A percentile compares a stretch with the other conserved stretches of the same genome.
phyloP scores from a whole-genome alignment of 37 sponge, comb jelly and placozoan species.

The Chondrilla cf. caribensis region DNA sequence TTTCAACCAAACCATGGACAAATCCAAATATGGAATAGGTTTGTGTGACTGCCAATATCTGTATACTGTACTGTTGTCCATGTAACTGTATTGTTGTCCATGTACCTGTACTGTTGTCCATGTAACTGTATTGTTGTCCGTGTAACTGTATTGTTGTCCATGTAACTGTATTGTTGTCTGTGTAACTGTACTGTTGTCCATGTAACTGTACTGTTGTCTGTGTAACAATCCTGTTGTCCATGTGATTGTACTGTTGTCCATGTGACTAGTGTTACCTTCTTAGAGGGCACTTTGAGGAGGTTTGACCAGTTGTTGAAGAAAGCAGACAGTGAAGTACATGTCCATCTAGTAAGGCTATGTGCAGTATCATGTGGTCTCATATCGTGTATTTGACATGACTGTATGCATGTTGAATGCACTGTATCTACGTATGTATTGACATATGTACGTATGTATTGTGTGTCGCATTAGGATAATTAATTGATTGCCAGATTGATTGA shows the following conservation, averaged over 20 bases:
- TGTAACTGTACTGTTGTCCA: too few species aligned
- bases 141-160: too few species aligned
- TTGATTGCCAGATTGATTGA: too few species aligned
- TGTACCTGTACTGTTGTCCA: not conserved
- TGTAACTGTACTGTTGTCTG: too few species aligned
- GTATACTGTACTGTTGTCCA: not conserved
- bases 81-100: not conserved
- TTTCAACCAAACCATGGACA: constrained; percentile 88
- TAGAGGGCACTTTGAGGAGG: constrained; percentile 34
- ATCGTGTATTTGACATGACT: not conserved
- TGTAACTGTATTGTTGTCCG: not conserved
- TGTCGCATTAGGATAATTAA: too few species aligned
- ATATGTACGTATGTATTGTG: not conserved
- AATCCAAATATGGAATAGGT: constrained; percentile 82
- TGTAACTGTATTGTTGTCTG: too few species aligned
- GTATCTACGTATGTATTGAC: not conserved
- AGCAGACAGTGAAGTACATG: constrained; percentile 58
- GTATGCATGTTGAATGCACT: constrained; percentile 8
- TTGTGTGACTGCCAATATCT: not conserved
- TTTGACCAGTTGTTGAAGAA: constrained; percentile 65
- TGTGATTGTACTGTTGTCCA: too few species aligned
- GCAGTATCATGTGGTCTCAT: not conserved
- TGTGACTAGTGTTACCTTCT: too few species aligned
- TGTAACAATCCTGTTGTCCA: too few species aligned
- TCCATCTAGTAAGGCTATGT: constrained; percentile 32